Evolutionary conservation across 1,140 invertebrate genomes (phyloP), one percentile per base, ranked within the genome.

Genomic region (Streblospio benedicti): DNA sequence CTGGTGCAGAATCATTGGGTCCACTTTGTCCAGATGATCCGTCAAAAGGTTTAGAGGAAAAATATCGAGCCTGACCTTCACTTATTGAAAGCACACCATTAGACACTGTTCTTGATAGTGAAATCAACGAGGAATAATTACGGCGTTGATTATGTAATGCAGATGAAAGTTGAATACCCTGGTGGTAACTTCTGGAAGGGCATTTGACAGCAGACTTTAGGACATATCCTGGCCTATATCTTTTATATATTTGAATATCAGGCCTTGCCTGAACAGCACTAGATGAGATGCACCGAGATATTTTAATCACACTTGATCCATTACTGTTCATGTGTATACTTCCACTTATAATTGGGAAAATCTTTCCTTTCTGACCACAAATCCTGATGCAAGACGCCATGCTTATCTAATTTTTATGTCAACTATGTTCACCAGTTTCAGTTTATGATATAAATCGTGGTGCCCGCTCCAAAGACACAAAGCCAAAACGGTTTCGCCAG

Each of bases 301-400:
- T 9, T 9, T 9, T 38, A 38, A n/a, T 9, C 35, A 9, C 35
- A 9, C 35, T 38, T 9, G 9, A 38, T 38, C n/a, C 35, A 38
- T 9, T 9, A 38, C n/a, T 38, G n/a, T 38, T 38, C 35, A 25
- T 53, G 23, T 28, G 27, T 27, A 18, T 47, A 53, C 28, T 12
- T 53, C 27, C 31, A 32, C 51, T 27, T 53, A 53, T 28, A 12
- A 14, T 53, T 23, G 25, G 25, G 3, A 53, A 31, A 28, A 31
- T 23, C 27, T 28, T 47, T 47, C 25, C 30, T 23, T 28, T 23
- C 12, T 27, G 23, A 4, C 45, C 45, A n/a, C 45, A 53, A 32
- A 53, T 23, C 33, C 51, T 53, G 51, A 53, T 53, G 51, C 25
- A 53, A 53, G 51, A 31, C 51, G 51, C 51, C 51, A 53, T 53